Base-by-base conservation (phyloP, 1,140 invertebrate genomes). In the Chironomus tepperi region DNA sequence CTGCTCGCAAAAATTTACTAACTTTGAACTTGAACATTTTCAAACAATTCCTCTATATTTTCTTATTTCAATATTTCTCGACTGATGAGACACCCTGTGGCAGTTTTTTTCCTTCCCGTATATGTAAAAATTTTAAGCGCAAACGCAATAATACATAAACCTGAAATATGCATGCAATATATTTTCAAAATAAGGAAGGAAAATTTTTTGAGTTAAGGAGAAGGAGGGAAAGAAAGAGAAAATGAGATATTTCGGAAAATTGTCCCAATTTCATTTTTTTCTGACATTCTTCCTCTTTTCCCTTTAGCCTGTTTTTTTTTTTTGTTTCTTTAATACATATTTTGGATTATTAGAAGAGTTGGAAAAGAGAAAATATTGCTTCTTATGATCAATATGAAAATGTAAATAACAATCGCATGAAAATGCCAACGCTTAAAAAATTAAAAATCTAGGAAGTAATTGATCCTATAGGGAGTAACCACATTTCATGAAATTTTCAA, bases 61-160 rank as follows among this genome's bases (percentile, higher is more conserved):
- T 15, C 12, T 57, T 57, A n/a, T 57, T 57, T 57, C 15, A 57
- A 34, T 34, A 34, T 34, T 34, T 34, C 5, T 34, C 5, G 24
- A 34, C n/a, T 57, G n/a, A 57, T n/a, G 65, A 70, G 18, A 70
- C 65, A 70, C 65, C 65, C 16, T 70, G 65, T 70, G 6, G 16
- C 65, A 21, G 18, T 19, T 70, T 70, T 70, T 70, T 70, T 21
- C 65, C 16, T 70, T 70, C 65, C 65, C 65, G 19, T 70, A 70
- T 70, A 70, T 70, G 65, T 70, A 70, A 70, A 70, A 70, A 19
- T 70, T 18, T 70, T 57, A 18, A 70, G 65, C 65, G 65, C 65
- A 70, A 70, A 70, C 65, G 65, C 65, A 70, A 70, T 70, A 18
- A 70, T 70, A 70, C 65, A 70, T 70, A 70, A 70, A 70, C 65